These are phyloP conservation scores for Antrozous pallidus DNA, from an alignment of 2,797 vertebrate species.

Conservation along the genomic window DNA sequence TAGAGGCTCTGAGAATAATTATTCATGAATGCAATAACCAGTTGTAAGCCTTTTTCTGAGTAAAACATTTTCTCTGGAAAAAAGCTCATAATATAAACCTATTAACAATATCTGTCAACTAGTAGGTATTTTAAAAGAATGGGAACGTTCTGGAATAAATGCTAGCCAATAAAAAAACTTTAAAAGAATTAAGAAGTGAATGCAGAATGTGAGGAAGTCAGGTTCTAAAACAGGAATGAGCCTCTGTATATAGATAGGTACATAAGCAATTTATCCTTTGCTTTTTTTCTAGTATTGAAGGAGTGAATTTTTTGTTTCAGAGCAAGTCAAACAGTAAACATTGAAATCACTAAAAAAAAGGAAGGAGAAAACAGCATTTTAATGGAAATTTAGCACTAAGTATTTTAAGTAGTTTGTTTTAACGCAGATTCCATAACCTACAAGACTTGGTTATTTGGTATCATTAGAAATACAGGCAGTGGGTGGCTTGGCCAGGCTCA, in stretches of 20 bases:
- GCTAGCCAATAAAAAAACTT: background rate
- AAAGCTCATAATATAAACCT: background rate
- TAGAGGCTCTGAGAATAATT: background rate
- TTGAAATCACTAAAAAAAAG: background rate
- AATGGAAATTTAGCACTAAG: background rate
- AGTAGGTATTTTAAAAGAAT: background rate
- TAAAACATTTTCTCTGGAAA: background rate
- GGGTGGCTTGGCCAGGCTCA: background rate
- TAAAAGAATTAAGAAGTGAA: background rate
- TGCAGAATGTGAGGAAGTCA: background rate
- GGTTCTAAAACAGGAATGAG: background rate
- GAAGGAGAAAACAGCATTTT: background rate
- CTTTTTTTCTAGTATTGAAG: background rate
- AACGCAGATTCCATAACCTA: background rate
- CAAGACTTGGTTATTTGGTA: background rate
- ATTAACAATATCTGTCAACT: background rate
- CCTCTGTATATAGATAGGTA: background rate
- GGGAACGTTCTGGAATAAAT: background rate
- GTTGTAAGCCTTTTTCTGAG: background rate
- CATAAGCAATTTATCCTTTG: background rate
- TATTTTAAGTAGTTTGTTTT: background rate
- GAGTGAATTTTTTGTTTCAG: background rate
- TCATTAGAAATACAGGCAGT: background rate
- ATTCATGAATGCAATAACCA: background rate
- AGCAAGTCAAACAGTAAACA: background rate